Evolutionary conservation across 2,888 invertebrate genomes (phyloP), one percentile per base, ranked within the genome.

Genomic region (Cephonodes hylas): DNA sequence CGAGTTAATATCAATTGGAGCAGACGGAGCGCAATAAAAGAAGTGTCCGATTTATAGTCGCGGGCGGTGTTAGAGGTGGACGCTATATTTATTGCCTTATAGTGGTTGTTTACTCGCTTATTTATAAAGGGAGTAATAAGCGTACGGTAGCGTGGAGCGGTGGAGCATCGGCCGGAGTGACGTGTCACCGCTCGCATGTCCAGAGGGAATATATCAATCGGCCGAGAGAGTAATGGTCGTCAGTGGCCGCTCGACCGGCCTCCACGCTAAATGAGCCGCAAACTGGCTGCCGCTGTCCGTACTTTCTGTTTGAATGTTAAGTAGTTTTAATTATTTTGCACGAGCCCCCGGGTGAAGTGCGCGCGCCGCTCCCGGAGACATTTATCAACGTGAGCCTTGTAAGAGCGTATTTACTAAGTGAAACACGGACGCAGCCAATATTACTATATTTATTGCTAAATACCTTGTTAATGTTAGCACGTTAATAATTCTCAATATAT

Each of bases 131-230:
- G 27, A 27, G 44, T 45, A 45, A n/a, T 38, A 38, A 27, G 25
- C 27, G 15, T 45, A 13, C 15, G 3, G 45, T 25, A 72, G 74
- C 74, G 60, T 61, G 65, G 63, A 53, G 31, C 31, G n/a, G 31
- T 20, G 63, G 61, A 60, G 31, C 60, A 61, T 53, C 63, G 68
- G 72, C 73, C 71, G 70, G 80, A 83, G 81, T 88, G 88, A 90
- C 87, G 86, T 88, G 91, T 91, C 90, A 81, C 84, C 77, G 89
- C 88, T 92, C 84, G 92, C 92, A 91, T 92, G 92, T 89, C 86
- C 78, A 75, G 80, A 72, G 79, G 75, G 85, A 86, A 89, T 91
- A 89, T 91, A 91, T 91, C 90, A 91, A 89, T 88, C 85, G 84
- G 71, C 60, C 70, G 67, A 73, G 78, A 82, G 87, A 87, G 89